phyloP scores from a whole-genome alignment of 2,888 invertebrate genomes.

The Danaus chrysippus region DNA sequence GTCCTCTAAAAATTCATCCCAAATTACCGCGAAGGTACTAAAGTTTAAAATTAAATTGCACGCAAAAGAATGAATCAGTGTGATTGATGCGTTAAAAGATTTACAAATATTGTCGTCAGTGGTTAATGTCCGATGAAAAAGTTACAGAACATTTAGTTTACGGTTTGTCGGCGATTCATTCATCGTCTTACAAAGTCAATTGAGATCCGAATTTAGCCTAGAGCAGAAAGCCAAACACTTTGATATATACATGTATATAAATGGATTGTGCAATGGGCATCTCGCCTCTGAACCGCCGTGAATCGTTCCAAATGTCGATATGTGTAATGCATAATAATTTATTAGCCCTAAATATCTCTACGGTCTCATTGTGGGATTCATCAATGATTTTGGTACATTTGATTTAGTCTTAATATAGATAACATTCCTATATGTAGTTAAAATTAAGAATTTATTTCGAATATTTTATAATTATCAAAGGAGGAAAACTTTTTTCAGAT shows the following conservation, averaged over 20 bases:
- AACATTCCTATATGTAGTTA: constrained; percentile 23
- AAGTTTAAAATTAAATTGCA: no score
- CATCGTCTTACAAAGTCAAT: constrained; percentile 67
- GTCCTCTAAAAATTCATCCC: no score
- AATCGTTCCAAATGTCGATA: constrained; percentile 33
- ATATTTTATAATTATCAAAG: constrained; percentile 18
- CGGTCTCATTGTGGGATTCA: constrained; percentile 16
- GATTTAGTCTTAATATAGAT: constrained; percentile 12
- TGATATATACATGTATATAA: constrained; percentile 2
- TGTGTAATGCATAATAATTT: constrained; percentile 35
- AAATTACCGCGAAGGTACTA: no score
- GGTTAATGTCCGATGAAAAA: constrained; percentile 44
- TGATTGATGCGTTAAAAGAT: constrained; percentile 20
- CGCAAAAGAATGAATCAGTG: constrained; percentile 1
- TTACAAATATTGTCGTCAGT: constrained; percentile 34
- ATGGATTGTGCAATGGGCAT: constrained; percentile 34
- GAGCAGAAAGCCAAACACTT: constrained; percentile 51
- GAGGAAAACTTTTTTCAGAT: constrained; percentile 28
- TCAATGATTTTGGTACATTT: constrained; percentile 20
- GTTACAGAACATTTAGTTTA: constrained; percentile 38
- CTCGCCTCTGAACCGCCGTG: constrained; percentile 26
- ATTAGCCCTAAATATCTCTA: constrained; percentile 33
- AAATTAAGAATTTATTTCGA: constrained; percentile 21
- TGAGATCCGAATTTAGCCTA: constrained; percentile 66
- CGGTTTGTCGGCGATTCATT: constrained; percentile 52